Conservation (phyloP, 2,888 invertebrate species). For the Pammene fasciana region DNA sequence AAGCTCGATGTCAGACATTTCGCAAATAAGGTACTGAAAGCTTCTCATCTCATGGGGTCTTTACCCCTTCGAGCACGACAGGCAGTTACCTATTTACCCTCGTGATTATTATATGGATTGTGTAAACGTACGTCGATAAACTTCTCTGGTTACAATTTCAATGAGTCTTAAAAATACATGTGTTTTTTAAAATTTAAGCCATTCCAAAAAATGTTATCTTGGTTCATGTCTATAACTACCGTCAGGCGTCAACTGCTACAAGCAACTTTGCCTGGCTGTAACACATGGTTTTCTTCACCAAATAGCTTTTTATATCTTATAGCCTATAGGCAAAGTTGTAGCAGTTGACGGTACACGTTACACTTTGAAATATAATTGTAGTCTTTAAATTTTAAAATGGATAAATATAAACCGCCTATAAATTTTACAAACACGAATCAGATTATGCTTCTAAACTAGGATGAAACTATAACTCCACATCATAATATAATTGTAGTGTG, state of each 20-base stretch:
- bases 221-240: too few species aligned
- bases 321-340: too few species aligned
- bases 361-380: too few species aligned
- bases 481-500: constrained; percentile 21
- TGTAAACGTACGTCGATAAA: constrained; percentile 10
- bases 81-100: constrained; percentile 3
- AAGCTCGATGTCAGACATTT: constrained; percentile 18
- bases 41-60: background rate
- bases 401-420: background rate
- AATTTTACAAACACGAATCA: background rate
- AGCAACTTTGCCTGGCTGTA: too few species aligned
- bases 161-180: too few species aligned
- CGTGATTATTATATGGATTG: constrained; percentile 13
- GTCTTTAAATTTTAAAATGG: background rate
- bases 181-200: too few species aligned
- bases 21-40: constrained; percentile 12
- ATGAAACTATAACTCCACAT: constrained; percentile 11
- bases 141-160: constrained; percentile 10
- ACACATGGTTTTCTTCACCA: too few species aligned
- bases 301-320: too few species aligned
- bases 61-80: background rate
- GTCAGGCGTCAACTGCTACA: too few species aligned
- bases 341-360: too few species aligned
- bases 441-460: background rate
- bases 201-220: too few species aligned